phyloP scores from a whole-genome alignment of 2,113 vertebrate genomes.

The Mus musculus region DNA sequence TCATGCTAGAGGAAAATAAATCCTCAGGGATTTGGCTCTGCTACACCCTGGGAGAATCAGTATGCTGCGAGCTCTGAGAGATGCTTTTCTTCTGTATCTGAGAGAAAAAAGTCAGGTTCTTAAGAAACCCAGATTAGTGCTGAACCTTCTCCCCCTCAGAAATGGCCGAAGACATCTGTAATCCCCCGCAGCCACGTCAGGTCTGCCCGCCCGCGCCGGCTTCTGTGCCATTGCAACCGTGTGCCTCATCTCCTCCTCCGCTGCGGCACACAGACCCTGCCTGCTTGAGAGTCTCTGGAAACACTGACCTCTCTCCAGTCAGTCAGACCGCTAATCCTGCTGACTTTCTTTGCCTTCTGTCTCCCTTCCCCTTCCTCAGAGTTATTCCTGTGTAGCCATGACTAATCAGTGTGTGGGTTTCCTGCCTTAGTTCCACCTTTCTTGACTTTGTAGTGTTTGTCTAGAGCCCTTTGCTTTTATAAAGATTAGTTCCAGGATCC shows the following conservation, averaged over 20 bases:
- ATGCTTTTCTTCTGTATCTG: slow-evolving; percentile 42
- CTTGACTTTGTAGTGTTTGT: slow-evolving; percentile 47
- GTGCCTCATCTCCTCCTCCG: background rate
- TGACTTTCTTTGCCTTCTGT: slow-evolving; percentile 26
- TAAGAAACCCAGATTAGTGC: slow-evolving; percentile 61
- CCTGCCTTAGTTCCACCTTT: slow-evolving; percentile 21
- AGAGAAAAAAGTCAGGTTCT: slow-evolving; percentile 24
- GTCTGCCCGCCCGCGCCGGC: background rate
- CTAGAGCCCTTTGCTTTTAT: slow-evolving; percentile 43
- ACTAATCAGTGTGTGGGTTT: slow-evolving; percentile 40
- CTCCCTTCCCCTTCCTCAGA: background rate
- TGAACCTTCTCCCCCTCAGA: slow-evolving; percentile 54
- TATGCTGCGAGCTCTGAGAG: slow-evolving; percentile 23
- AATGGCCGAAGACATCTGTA: slow-evolving; percentile 22
- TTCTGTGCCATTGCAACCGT: background rate
- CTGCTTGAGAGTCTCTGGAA: slow-evolving; percentile 35
- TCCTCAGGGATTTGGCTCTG: background rate
- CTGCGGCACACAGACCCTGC: slow-evolving; percentile 23
- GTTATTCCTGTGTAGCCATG: background rate
- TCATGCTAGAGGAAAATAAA: slow-evolving; percentile 46
- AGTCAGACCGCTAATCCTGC: background rate
- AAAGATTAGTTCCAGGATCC: slow-evolving; percentile 24
- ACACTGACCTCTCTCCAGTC: slow-evolving; percentile 6
- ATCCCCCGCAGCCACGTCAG: background rate
- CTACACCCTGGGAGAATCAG: slow-evolving; percentile 29